Evolutionary conservation across 2,888 invertebrate genomes (phyloP).

Genomic region (Scaptomyza tumidula): DNA sequence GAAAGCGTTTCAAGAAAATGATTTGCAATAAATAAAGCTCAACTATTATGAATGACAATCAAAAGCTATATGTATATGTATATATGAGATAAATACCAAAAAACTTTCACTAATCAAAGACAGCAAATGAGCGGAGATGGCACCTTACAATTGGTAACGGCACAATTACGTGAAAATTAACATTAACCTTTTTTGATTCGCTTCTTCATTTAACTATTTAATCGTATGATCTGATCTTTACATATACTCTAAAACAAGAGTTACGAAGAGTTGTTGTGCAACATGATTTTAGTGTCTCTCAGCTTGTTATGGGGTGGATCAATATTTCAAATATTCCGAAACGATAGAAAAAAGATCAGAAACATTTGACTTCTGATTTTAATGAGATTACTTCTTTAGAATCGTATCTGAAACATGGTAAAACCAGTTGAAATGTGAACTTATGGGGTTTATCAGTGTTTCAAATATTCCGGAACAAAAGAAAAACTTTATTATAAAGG

Average conservation of each 20-base stretch:
- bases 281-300: too few relatives aligned
- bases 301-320: too few relatives aligned
- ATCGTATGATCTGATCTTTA: constrained; percentile 10
- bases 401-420: too few relatives aligned
- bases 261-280: not conserved
- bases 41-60: constrained; percentile 35
- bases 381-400: too few relatives aligned
- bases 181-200: constrained; percentile 42
- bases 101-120: constrained; percentile 67
- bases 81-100: constrained; percentile 14
- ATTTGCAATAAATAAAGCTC: constrained; percentile 60
- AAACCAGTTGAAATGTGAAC: too few relatives aligned
- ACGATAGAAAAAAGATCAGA: too few relatives aligned
- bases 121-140: constrained; percentile 28
- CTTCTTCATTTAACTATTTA: constrained; percentile 2
- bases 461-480: too few relatives aligned
- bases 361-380: too few relatives aligned
- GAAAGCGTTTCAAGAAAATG: constrained; percentile 56
- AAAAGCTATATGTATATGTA: not conserved
- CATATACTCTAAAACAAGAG: not conserved
- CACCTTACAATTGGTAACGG: constrained; percentile 62
- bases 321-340: too few relatives aligned
- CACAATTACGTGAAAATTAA: constrained; percentile 46
- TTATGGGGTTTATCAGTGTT: too few relatives aligned
- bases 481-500: too few relatives aligned